Conservation (phyloP, 2,888 invertebrate genomes). For the Myopa testacea region DNA sequence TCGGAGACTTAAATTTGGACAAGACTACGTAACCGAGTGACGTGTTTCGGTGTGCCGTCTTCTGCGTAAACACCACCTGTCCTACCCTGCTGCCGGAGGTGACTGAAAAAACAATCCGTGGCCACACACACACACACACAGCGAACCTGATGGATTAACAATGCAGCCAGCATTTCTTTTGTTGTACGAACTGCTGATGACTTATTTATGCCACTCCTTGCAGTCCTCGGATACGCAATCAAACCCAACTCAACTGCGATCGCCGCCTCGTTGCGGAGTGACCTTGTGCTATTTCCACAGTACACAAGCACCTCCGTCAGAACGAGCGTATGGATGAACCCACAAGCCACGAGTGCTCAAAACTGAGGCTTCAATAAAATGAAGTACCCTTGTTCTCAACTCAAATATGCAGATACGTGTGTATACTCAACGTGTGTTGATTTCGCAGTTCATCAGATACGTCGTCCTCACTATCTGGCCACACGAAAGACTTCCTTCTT, state of each 20-base stretch:
- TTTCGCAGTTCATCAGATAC: not conserved
- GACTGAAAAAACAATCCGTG: not conserved
- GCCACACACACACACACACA: no score
- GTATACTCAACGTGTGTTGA: not conserved
- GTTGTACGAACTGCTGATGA: not conserved
- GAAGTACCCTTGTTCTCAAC: not conserved
- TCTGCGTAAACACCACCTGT: not conserved
- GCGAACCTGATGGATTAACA: conserved; percentile 7
- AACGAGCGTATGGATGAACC: not conserved
- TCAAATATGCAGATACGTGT: not conserved
- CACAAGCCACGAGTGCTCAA: not conserved
- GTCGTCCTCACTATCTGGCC: not conserved
- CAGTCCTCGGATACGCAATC: not conserved
- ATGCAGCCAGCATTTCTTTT: not conserved
- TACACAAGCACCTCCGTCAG: not conserved
- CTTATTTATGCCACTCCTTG: conserved; percentile 6
- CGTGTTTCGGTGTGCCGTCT: not conserved
- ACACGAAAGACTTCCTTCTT: not conserved
- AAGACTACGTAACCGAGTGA: not conserved
- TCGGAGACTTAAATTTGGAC: not conserved
- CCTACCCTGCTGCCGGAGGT: not conserved
- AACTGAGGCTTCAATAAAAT: conserved; percentile 10
- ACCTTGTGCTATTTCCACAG: conserved; percentile 11
- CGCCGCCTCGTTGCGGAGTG: not conserved
- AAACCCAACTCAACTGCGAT: not conserved